Conservation (phyloP, 2,797 vertebrate genomes). For the Sebastes steindachneri region DNA sequence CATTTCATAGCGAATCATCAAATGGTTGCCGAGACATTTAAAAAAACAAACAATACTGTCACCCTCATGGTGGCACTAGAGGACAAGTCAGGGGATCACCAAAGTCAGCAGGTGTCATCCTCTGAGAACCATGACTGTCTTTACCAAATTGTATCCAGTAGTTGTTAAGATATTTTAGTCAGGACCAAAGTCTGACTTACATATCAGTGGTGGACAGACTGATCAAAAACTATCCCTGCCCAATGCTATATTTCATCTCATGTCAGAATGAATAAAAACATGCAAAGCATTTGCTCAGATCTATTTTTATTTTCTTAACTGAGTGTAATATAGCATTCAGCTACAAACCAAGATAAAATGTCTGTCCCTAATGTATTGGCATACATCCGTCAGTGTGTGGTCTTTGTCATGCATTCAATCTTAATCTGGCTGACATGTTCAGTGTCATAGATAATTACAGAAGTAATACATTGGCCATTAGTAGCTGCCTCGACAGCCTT, state of each 20-base stretch:
- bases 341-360: constrained; percentile 35
- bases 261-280: background rate
- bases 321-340: background rate
- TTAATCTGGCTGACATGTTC: constrained; percentile 86
- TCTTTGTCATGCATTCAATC: constrained; percentile 89
- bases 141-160: background rate
- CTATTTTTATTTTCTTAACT: background rate
- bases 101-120: background rate
- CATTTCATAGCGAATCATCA: no score
- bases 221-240: background rate
- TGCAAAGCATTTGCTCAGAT: background rate
- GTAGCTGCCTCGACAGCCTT: constrained; percentile 84
- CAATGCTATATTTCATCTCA: background rate
- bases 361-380: constrained; percentile 40
- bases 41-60: no score
- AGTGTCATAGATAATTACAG: constrained; percentile 91
- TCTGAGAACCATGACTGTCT: background rate
- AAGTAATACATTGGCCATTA: constrained; percentile 91
- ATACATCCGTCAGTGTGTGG: constrained; percentile 54
- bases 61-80: no score
- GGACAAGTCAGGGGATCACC: background rate
- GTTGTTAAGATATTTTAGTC: background rate
- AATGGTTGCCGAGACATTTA: no score
- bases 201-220: background rate
- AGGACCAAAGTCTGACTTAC: background rate